These are phyloP conservation scores for Gortyna flavago DNA, from an alignment of 2,888 invertebrate genomes.

Conservation along the genomic window DNA sequence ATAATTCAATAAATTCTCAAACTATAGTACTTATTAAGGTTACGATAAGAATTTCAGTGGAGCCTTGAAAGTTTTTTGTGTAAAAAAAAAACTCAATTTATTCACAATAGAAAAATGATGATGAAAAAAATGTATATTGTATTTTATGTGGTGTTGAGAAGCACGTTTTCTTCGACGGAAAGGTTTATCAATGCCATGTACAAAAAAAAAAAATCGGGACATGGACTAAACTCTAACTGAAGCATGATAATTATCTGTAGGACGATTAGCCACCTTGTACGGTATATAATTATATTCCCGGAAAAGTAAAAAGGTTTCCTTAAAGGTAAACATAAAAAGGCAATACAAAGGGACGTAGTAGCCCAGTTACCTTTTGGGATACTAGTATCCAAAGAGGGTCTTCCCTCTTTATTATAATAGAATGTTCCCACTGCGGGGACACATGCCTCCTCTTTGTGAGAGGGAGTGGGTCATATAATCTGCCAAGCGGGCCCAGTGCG, in stretches of 20 bases:
- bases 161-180: constrained; percentile 49
- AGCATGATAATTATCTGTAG: neutral
- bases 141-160: constrained; percentile 31
- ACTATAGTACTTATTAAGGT: constrained; percentile 31
- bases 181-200: constrained; percentile 41
- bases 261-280: neutral
- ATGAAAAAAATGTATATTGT: constrained; percentile 34
- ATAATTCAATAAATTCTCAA: constrained; percentile 35
- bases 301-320: neutral
- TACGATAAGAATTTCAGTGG: constrained; percentile 39
- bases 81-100: constrained; percentile 43
- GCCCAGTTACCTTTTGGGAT: neutral
- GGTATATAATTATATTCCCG: neutral
- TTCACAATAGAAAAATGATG: constrained; percentile 40
- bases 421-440: neutral
- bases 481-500: neutral
- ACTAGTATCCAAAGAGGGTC: neutral
- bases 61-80: constrained; percentile 48
- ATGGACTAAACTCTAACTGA: neutral
- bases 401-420: neutral
- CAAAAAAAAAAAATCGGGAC: constrained; percentile 45
- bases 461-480: neutral
- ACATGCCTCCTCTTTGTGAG: neutral
- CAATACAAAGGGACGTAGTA: neutral
- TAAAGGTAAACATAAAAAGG: neutral